Evolutionary conservation across 2,113 vertebrate species (phyloP), one percentile per base, ranked within the genome.

Genomic region (Microtus oregoni): DNA sequence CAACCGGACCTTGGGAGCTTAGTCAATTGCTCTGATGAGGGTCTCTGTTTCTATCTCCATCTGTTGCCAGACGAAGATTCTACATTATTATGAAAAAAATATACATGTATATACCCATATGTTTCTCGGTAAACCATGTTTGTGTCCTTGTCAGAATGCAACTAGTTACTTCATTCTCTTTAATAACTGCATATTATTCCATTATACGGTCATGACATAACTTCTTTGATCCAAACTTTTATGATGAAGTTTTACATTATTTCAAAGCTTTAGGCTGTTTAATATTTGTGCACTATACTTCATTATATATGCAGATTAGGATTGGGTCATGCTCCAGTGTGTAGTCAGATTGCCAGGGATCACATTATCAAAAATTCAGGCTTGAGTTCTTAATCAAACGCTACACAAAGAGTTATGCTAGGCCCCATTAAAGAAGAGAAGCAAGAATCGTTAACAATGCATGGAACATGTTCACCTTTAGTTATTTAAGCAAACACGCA

Each of bases 371-470:
- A 83, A 73, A 82, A 90, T 87, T 91, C 55, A 79, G 22, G 19
- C 44, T 77, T 94, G 24, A 63, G 8, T 73, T 92, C 73, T 94
- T 87, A 93, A 83, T 32, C 41, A 67, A 22, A 24, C 14, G 7
- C 83, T 90, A 75, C 15, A 58, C 61, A 76, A 63, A 90, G 98
- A 97, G 87, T 97, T 75, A 32, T 92, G 96, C 90, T 82, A 86
- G 55, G 50, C 35, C 90, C 28, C 15, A 90, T 68, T 55, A 97
- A 97, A 95, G 41, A 28, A 92, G 85, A 58, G n/a, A 47, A 63
- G 92, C 86, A 70, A 92, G 95, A 98, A 97, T 97, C 86, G 75
- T 88, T 98, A 91, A 93, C 61, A 97, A 81, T 63, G 96, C 90
- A 67, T 78, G 17, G 97, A 94, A 92, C 63, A 86, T 68, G 35